phyloP scores from a whole-genome alignment of 1,140 invertebrate genomes.

The Phenacoccus solenopsis region DNA sequence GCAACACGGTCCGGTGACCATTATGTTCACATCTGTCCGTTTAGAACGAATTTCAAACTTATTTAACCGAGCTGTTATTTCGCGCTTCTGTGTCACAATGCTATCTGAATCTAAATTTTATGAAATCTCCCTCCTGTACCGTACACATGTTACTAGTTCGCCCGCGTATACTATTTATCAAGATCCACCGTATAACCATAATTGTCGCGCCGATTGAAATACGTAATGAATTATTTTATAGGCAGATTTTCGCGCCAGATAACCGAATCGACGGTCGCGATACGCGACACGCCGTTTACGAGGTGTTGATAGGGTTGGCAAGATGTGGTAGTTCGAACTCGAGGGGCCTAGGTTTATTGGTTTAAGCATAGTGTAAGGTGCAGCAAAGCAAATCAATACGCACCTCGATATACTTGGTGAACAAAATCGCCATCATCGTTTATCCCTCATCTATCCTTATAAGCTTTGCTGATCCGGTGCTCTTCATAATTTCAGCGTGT shows the following conservation, averaged over 20 bases:
- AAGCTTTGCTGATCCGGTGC: no score
- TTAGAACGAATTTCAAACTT: background rate
- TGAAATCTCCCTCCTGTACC: background rate
- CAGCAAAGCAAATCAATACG: background rate
- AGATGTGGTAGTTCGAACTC: no score
- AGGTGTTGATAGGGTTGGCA: no score
- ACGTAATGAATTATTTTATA: background rate
- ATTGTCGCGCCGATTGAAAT: background rate
- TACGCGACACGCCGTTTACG: no score
- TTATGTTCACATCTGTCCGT: background rate
- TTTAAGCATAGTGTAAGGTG: no score
- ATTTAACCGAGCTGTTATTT: background rate
- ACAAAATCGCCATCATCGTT: background rate
- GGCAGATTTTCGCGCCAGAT: no score
- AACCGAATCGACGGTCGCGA: no score
- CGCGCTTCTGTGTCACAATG: background rate
- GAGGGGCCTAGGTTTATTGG: no score
- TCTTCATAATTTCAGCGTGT: no score
- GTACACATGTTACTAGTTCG: conserved; percentile 1
- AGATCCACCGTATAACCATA: background rate
- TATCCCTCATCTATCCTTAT: no score
- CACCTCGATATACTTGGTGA: background rate
- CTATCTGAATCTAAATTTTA: background rate
- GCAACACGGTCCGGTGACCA: background rate
- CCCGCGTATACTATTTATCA: background rate